A percentile compares a stretch with the other conserved stretches of the same genome.
These are phyloP conservation scores for Sinelater perroti DNA, from an alignment of 2,888 invertebrate genomes.

Conservation along the genomic window DNA sequence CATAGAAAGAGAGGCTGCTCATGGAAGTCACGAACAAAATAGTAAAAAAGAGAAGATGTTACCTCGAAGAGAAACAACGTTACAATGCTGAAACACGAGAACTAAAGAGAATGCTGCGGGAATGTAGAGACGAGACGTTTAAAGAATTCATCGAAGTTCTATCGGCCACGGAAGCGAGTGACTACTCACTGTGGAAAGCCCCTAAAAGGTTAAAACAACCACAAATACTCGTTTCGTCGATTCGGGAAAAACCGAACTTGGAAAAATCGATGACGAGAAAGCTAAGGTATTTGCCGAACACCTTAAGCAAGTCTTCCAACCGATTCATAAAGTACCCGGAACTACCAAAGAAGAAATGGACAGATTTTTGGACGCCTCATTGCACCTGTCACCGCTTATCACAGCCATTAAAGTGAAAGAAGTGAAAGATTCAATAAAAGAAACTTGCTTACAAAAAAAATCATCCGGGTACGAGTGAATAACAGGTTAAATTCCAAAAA, in stretches of 20 bases:
- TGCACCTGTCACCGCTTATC: neutral
- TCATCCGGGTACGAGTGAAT: slow-evolving; percentile 1
- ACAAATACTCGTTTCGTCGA: neutral
- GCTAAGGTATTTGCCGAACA: slow-evolving; percentile 1
- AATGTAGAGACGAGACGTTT: neutral
- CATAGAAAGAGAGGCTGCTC: neutral
- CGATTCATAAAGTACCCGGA: neutral
- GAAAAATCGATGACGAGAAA: neutral
- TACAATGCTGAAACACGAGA: slow-evolving; percentile 9
- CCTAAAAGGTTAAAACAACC: too few species aligned
- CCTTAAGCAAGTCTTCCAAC: slow-evolving; percentile 1
- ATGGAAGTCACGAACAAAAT: slow-evolving; percentile 2
- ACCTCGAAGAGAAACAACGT: neutral
- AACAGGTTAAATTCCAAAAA: slow-evolving; percentile 1
- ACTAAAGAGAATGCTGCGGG: slow-evolving; percentile 13
- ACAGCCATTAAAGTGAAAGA: neutral
- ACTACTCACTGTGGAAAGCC: neutral
- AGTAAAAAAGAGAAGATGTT: slow-evolving; percentile 9
- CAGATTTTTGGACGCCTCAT: neutral
- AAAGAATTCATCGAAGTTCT: slow-evolving; percentile 3
- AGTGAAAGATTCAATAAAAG: neutral
- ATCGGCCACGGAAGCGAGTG: slow-evolving; percentile 4
- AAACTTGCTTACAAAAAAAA: neutral
- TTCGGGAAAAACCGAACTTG: too few species aligned
- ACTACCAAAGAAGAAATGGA: neutral